Evolutionary conservation across 2,797 vertebrate genomes (phyloP).

Genomic region (Sebastes ruberrimus): DNA sequence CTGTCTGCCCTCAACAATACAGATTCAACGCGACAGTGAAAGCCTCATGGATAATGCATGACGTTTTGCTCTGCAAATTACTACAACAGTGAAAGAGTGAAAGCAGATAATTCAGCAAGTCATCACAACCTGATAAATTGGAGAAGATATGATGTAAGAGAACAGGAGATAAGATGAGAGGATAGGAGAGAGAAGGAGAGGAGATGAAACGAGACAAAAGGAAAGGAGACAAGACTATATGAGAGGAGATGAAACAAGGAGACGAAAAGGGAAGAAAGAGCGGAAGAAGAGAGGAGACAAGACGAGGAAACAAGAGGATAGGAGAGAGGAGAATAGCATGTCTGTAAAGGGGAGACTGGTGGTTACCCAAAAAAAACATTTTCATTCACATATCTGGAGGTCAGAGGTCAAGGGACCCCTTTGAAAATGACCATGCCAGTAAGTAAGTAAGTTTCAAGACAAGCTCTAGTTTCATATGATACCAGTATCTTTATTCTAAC

Average conservation of each 20-base stretch:
- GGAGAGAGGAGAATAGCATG: not conserved
- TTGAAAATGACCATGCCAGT: too few relatives aligned
- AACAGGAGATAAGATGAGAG: not conserved
- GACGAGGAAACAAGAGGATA: not conserved
- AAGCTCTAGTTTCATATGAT: too few relatives aligned
- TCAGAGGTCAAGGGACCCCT: too few relatives aligned
- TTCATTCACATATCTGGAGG: too few relatives aligned
- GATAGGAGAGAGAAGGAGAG: not conserved
- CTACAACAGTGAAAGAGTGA: not conserved
- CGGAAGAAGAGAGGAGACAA: not conserved
- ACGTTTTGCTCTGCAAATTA: not conserved
- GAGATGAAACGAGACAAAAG: not conserved
- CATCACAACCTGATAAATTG: conserved; percentile 37
- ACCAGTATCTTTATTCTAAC: too few relatives aligned
- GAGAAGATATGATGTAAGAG: not conserved
- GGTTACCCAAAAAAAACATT: rapidly evolving
- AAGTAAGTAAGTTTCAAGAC: too few relatives aligned
- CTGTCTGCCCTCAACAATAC: not conserved
- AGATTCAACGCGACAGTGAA: conserved; percentile 12
- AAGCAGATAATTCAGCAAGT: conserved; percentile 34
- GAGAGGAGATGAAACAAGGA: not conserved
- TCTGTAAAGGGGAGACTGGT: too few relatives aligned
- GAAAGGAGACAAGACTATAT: not conserved
- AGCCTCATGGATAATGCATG: conserved; percentile 9
- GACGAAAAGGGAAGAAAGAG: not conserved